Conservation (phyloP, 37 sponge, comb jelly and placozoan species). For the Petrosia ficiformis region DNA sequence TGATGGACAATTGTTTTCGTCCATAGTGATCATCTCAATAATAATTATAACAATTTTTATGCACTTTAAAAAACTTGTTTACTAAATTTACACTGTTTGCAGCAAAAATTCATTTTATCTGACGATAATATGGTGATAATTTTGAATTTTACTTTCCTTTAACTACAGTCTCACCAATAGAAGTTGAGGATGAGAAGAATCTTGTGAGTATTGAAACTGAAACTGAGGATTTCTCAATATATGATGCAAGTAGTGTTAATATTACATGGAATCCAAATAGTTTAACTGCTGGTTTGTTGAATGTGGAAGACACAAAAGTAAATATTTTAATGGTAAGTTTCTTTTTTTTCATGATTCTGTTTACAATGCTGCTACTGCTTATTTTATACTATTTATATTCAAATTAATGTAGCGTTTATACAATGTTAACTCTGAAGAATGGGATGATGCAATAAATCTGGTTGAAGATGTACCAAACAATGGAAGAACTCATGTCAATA, state of each 20-base stretch:
- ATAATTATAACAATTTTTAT: too few species aligned
- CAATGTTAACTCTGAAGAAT: not conserved
- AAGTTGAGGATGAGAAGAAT: not conserved
- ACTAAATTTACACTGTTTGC: too few species aligned
- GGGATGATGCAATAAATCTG: not conserved
- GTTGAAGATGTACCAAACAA: not conserved
- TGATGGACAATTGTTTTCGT: too few species aligned
- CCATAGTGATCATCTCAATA: too few species aligned
- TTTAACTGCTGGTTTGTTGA: not conserved
- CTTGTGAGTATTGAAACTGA: constrained; percentile 24
- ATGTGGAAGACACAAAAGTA: not conserved
- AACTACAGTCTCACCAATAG: not conserved
- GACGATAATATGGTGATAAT: too few species aligned
- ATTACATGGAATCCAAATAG: constrained; percentile 19
- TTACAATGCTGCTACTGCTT: not conserved
- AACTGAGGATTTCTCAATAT: not conserved
- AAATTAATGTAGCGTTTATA: not conserved
- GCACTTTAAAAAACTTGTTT: too few species aligned
- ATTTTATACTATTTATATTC: not conserved
- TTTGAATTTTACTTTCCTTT: not conserved
- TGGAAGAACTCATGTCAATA: not conserved
- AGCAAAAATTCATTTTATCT: too few species aligned
- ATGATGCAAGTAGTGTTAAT: not conserved
- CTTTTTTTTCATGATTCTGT: not conserved
- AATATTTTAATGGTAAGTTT: not conserved